phyloP scores from a whole-genome alignment of 2,797 vertebrate species.

The Notoglanidium macrostoma region DNA sequence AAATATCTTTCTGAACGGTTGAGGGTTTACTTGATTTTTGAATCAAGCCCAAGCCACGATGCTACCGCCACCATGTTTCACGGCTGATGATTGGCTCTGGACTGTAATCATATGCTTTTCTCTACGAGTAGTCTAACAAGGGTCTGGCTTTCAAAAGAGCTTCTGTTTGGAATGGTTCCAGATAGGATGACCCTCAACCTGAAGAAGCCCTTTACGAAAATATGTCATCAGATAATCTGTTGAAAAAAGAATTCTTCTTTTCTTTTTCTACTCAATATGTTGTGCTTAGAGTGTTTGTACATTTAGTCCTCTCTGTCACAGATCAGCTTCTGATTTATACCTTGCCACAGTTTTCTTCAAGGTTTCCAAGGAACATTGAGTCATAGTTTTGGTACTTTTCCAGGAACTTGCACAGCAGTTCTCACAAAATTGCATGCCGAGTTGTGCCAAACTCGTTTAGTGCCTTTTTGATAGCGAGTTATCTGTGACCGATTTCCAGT shows the following conservation, averaged over 20 bases:
- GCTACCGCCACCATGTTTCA: not conserved
- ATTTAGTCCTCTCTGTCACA: not conserved
- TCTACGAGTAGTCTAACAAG: too few relatives aligned
- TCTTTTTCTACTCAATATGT: not conserved
- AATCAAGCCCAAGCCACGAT: not conserved
- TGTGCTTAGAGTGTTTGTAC: not conserved
- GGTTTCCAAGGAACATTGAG: not conserved
- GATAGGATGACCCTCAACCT: too few relatives aligned
- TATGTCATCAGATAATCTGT: not conserved
- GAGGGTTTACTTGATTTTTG: not conserved
- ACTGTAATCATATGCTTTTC: not conserved
- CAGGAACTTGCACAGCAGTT: not conserved
- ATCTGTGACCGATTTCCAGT: not conserved
- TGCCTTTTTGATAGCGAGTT: not conserved
- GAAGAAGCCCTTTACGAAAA: not conserved
- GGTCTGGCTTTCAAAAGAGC: not conserved
- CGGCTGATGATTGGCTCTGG: not conserved
- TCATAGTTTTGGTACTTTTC: not conserved
- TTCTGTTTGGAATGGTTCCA: not conserved
- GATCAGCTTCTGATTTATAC: not conserved
- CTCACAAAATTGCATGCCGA: not conserved
- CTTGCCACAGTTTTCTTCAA: not conserved
- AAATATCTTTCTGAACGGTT: not conserved
- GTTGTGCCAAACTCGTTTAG: not conserved
- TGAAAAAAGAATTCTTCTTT: not conserved